Base-by-base conservation (phyloP, 1,140 invertebrate genomes). In the Lerema accius region DNA sequence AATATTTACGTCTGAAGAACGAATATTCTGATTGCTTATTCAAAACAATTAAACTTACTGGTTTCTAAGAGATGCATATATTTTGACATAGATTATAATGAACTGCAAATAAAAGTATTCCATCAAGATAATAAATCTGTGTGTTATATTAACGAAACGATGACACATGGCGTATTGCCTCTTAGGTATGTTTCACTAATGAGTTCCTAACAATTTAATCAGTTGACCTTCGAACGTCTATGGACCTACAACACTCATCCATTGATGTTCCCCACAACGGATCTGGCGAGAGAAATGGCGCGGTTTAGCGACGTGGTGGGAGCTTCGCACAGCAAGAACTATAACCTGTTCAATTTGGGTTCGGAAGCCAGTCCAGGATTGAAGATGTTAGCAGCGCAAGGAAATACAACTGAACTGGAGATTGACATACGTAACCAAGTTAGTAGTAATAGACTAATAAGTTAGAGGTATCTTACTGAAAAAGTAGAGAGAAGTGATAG, bases 191-290 rank as follows among this genome's bases (percentile, higher is more conserved):
- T 19, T n/a, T 45, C 7, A 11, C 0, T 61, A 45, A 11, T 61
- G 32, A 48, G 1, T 61, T 40, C 37, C 6, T 28, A 32, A 60
- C 40, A 28, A 14, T 46, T 65, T 15, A 51, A 63, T 13, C 26
- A 96, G 95, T 92, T 97, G 0, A 97, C 95, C 3, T 99, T 99
- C 84, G 95, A 99, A 91, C 98, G 99, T 0, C 92, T 98, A 13
- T 99, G 99, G 99, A 99, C 98, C 0, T 93, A 96, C 42, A 96
- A 99, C 71, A 99, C 98, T 0, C 99, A 99, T 89, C 98, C 98
- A 0, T 97, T 97, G 84, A 96, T 99, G 89, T 99, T 97, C 81
- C 98, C 98, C 0, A 37, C 10, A 37, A 11, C 35, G 35, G 61
- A 66, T 37, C 35, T 37, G 4, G 92, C 93, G 0, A 95, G 95